These are phyloP conservation scores for Calephelis virginiensis DNA, from an alignment of 1,140 invertebrate species.

Conservation along the genomic window DNA sequence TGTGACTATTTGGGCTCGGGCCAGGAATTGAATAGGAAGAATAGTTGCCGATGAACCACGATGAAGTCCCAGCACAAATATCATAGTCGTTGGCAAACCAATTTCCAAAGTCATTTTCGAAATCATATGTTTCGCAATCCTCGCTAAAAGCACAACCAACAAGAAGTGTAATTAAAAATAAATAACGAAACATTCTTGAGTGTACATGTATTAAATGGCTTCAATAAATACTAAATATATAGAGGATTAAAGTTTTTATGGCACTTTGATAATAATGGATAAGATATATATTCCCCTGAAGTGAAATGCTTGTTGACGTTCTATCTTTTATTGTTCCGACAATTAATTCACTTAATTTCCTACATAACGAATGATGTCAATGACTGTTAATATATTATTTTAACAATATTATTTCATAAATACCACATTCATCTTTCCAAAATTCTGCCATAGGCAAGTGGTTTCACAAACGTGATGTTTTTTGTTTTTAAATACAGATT, in stretches of 20 bases:
- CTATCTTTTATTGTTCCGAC: not conserved
- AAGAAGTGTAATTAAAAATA: not conserved
- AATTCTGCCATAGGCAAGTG: no score
- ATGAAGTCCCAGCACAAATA: constrained; percentile 3
- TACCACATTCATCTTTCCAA: no score
- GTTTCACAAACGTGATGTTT: no score
- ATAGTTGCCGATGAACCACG: constrained; percentile 1
- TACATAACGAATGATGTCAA: not conserved
- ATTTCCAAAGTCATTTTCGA: constrained; percentile 17
- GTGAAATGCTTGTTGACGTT: not conserved
- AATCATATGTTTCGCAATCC: constrained; percentile 11
- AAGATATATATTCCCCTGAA: constrained; percentile 20
- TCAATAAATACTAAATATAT: constrained; percentile 5
- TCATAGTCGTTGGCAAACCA: constrained; percentile 1
- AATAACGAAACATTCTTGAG: constrained; percentile 4
- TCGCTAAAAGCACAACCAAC: not conserved
- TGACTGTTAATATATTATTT: no score
- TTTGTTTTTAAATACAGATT: no score
- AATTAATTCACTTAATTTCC: constrained; percentile 1
- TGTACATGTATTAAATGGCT: constrained; percentile 2
- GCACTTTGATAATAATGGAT: constrained; percentile 2
- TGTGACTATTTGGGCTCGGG: not conserved
- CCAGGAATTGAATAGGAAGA: not conserved
- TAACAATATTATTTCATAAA: no score
- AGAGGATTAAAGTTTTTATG: not conserved